phyloP scores from a whole-genome alignment of 2,797 vertebrate species.

The Thamnophis elegans region DNA sequence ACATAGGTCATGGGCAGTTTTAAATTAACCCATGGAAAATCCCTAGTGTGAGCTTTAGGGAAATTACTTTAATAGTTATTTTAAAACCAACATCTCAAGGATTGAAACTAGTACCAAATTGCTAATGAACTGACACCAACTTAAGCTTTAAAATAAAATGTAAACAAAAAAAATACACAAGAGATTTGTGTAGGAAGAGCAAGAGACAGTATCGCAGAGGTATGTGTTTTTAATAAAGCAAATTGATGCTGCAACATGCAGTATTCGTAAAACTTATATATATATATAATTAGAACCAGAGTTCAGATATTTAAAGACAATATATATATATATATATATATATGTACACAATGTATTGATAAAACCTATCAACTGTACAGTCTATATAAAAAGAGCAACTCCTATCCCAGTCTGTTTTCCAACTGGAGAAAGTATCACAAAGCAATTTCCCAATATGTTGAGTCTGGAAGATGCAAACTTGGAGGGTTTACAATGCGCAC shows the following conservation, averaged over 20 bases:
- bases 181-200: constrained; percentile 63
- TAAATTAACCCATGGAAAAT: not conserved
- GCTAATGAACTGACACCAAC: constrained; percentile 69
- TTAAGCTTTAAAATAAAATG: constrained; percentile 55
- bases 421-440: constrained; percentile 33
- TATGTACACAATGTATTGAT: constrained; percentile 39
- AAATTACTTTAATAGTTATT: not conserved
- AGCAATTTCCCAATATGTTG: constrained; percentile 9
- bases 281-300: constrained; percentile 48
- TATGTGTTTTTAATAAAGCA: constrained; percentile 71
- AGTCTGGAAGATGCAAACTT: not conserved
- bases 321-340: constrained; percentile 40
- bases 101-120: not conserved
- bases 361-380: constrained; percentile 50
- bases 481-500: constrained; percentile 20
- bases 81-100: not conserved
- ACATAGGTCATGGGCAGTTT: not conserved
- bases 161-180: constrained; percentile 53
- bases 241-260: constrained; percentile 73
- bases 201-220: constrained; percentile 72
- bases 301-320: constrained; percentile 53
- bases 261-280: constrained; percentile 66
- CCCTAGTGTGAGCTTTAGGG: not conserved
- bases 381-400: constrained; percentile 36
- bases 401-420: constrained; percentile 33